These are phyloP conservation scores for Liopterus haemorrhoidalis DNA, from an alignment of 2,888 invertebrate genomes.

Conservation along the genomic window DNA sequence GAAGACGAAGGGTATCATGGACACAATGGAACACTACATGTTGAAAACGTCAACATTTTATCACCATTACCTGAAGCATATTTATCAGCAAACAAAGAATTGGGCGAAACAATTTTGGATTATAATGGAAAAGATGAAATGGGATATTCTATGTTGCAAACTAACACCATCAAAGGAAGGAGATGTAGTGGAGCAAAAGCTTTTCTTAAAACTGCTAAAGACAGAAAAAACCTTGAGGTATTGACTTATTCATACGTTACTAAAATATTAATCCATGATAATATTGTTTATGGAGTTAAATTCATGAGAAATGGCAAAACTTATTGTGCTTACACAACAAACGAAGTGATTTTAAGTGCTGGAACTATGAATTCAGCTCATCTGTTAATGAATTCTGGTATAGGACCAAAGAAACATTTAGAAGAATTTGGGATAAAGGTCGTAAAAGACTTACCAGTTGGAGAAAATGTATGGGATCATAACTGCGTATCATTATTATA, in stretches of 20 bases:
- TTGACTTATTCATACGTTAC: slow-evolving; percentile 52
- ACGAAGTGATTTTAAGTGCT: slow-evolving; percentile 67
- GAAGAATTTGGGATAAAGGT: slow-evolving; percentile 50
- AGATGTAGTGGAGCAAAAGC: slow-evolving; percentile 56
- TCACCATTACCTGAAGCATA: slow-evolving; percentile 51
- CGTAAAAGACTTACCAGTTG: slow-evolving; percentile 56
- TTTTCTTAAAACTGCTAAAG: slow-evolving; percentile 50
- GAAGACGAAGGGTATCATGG: slow-evolving; percentile 39
- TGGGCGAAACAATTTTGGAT: slow-evolving; percentile 55
- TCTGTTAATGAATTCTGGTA: slow-evolving; percentile 67
- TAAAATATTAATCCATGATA: slow-evolving; percentile 52
- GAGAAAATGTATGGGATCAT: slow-evolving; percentile 59
- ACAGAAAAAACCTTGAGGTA: slow-evolving; percentile 53
- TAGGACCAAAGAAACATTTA: slow-evolving; percentile 58
- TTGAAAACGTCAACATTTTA: slow-evolving; percentile 33
- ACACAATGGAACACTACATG: slow-evolving; percentile 41
- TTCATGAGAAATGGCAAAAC: slow-evolving; percentile 47
- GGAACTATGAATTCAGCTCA: slow-evolving; percentile 76
- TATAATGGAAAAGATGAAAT: slow-evolving; percentile 57
- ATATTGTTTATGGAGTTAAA: slow-evolving; percentile 52
- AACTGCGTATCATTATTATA: slow-evolving; percentile 54
- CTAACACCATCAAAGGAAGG: slow-evolving; percentile 55
- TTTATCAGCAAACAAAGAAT: slow-evolving; percentile 53
- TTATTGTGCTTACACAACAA: slow-evolving; percentile 50
- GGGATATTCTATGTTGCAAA: slow-evolving; percentile 59